Evolutionary conservation across 2,113 vertebrate species (phyloP), one percentile per base, ranked within the genome.

Genomic region (Hystrix cristata): DNA sequence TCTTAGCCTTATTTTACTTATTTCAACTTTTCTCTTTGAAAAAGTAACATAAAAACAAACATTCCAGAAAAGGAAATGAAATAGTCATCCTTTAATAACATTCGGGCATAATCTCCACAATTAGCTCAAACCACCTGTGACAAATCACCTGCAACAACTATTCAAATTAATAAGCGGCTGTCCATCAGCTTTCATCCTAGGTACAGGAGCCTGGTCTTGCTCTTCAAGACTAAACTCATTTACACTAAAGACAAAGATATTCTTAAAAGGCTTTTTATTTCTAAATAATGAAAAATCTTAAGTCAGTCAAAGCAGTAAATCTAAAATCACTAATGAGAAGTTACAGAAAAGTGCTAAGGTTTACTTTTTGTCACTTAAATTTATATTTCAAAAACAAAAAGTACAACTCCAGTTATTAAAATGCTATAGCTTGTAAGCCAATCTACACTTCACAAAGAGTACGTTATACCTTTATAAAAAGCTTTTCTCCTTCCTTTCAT

Each of bases 261-360:
- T 80, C n/a, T 81, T 80, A 93, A 83, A 89, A 29, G 7, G 5
- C 10, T 71, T 96, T 96, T 91, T 93, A 48, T 74, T 87, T 4
- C 7, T 74, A 74, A 96, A 95, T 64, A 92, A 43, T 43, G 29
- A 94, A 88, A 94, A 96, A n/a, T 69, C 38, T 12, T 72, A 91
- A 43, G 57, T 86, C 29, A 72, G 89, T 38, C 46, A 74, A 96
- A 96, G 86, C n/a, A 92, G 3, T 60, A 95, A 96, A 60, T 57
- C 14, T 90, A 96, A 78, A n/a, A 90, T 76, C 84, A 94, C 16
- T 53, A 92, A 57, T 67, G 14, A 43, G 7, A 71, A 5, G 46
- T 72, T 38, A 91, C 8, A 89, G 55, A 90, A 95, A 97, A 71
- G n/a, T 10, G 62, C 3, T 34, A 14, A 46, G 38, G 27, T 82